Percentiles rank a stretch among this genome's conserved stretches.
Evolutionary conservation across 2,113 vertebrate species (phyloP).

Genomic region (Burhinus oedicnemus): DNA sequence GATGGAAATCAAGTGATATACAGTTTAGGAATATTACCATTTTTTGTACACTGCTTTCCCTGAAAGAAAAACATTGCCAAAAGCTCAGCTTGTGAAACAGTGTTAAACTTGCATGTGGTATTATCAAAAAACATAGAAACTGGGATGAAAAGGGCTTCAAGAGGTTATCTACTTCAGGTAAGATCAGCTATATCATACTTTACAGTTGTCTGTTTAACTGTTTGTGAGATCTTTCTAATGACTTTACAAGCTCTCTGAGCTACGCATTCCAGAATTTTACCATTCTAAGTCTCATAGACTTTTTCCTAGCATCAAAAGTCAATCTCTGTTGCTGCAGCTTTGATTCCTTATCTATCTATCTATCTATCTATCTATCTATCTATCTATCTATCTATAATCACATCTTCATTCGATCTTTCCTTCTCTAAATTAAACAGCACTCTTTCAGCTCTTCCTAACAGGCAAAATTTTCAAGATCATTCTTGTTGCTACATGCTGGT

Average conservation of each 20-base stretch:
- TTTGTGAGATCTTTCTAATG: neutral
- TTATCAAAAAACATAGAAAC: neutral
- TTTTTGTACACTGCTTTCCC: neutral
- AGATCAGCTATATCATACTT: neutral
- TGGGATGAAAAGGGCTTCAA: neutral
- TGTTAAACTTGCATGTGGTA: neutral
- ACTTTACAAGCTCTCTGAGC: fast-evolving
- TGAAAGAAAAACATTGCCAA: neutral
- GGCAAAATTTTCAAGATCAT: neutral
- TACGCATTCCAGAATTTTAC: neutral
- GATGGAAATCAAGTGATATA: neutral
- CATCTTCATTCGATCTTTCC: neutral
- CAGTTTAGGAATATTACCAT: neutral
- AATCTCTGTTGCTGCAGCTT: neutral
- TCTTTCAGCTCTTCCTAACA: neutral
- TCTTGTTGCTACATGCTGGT: neutral
- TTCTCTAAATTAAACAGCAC: neutral
- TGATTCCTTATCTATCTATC: neutral
- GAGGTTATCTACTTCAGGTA: neutral
- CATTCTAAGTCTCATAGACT: neutral
- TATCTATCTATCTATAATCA: neutral
- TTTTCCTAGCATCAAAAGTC: neutral
- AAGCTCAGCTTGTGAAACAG: neutral
- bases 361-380: neutral
- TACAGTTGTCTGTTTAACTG: neutral